Percentiles rank a stretch among this genome's conserved stretches.
Evolutionary conservation across 2,888 invertebrate species (phyloP).

Genomic region (Blera fallax): DNA sequence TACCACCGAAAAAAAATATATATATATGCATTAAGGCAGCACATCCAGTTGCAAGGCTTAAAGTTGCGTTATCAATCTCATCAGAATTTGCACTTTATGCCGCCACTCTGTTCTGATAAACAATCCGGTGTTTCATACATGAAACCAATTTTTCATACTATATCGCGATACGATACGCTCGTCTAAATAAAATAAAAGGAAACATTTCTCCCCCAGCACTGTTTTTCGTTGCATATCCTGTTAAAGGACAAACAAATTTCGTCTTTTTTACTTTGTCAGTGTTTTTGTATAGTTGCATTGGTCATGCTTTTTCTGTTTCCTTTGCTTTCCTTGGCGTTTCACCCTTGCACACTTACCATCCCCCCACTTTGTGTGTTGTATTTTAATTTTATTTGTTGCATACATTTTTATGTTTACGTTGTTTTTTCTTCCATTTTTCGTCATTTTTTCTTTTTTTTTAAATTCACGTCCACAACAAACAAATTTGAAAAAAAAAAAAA

Average conservation of each 20-base stretch:
- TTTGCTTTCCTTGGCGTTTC: constrained; percentile 1
- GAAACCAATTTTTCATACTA: constrained; percentile 72
- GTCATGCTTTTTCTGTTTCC: constrained; percentile 7
- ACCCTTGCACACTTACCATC: constrained; percentile 5
- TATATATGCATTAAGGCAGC: constrained; percentile 68
- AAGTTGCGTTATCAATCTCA: constrained; percentile 71
- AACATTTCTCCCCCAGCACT: constrained; percentile 6
- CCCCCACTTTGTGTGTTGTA: constrained; percentile 34
- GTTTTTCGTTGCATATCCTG: constrained; percentile 20
- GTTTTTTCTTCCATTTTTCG: constrained; percentile 67
- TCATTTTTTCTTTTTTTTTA: constrained; percentile 65
- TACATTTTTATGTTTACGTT: constrained; percentile 69
- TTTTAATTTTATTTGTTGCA: constrained; percentile 59
- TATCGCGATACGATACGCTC: constrained; percentile 79
- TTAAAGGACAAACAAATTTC: neutral
- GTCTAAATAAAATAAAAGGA: constrained; percentile 74
- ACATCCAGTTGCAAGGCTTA: constrained; percentile 73
- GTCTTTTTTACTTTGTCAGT: constrained; percentile 31
- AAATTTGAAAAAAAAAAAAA: constrained; percentile 30
- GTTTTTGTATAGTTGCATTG: constrained; percentile 24
- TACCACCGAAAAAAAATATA: neutral
- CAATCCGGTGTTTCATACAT: constrained; percentile 54
- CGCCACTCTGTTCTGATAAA: constrained; percentile 45
- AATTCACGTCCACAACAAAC: constrained; percentile 59
- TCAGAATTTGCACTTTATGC: constrained; percentile 69